phyloP scores from a whole-genome alignment of 53 echinoderm and acorn worm species.

The Paracentrotus lividus region DNA sequence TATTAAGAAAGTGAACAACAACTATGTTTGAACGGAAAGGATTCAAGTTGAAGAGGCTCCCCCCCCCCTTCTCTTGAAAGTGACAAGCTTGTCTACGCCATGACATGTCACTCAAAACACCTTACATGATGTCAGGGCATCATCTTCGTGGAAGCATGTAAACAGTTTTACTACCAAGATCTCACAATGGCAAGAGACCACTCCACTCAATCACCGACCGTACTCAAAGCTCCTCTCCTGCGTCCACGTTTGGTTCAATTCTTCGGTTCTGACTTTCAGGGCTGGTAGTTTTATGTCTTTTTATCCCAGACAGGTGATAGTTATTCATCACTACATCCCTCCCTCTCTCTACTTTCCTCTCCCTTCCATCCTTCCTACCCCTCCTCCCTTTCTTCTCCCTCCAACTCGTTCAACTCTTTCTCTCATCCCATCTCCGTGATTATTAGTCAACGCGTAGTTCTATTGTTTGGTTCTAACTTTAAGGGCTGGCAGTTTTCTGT shows the following conservation, averaged over 20 bases:
- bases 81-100: constrained; percentile 1
- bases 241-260: too few relatives aligned
- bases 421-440: too few relatives aligned
- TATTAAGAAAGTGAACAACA: neutral
- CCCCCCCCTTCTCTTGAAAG: neutral
- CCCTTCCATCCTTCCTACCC: too few relatives aligned
- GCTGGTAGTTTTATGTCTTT: too few relatives aligned
- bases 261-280: neutral
- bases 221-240: neutral
- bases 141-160: constrained; percentile 1
- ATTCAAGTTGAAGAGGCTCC: neutral
- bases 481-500: too few relatives aligned
- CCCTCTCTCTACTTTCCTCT: neutral
- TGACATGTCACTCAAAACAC: constrained; percentile 10
- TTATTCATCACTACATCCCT: too few relatives aligned
- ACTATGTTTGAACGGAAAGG: neutral
- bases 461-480: too few relatives aligned
- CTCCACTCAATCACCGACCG: neutral
- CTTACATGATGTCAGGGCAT: constrained; percentile 22
- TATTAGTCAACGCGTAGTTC: too few relatives aligned
- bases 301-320: too few relatives aligned
- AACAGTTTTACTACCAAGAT: constrained; percentile 43
- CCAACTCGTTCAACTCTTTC: too few relatives aligned
- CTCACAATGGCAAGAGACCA: neutral
- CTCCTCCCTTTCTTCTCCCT: too few relatives aligned